These are phyloP conservation scores for Takifugu bimaculatus DNA, from an alignment of 2,113 vertebrate genomes.

Conservation along the genomic window DNA sequence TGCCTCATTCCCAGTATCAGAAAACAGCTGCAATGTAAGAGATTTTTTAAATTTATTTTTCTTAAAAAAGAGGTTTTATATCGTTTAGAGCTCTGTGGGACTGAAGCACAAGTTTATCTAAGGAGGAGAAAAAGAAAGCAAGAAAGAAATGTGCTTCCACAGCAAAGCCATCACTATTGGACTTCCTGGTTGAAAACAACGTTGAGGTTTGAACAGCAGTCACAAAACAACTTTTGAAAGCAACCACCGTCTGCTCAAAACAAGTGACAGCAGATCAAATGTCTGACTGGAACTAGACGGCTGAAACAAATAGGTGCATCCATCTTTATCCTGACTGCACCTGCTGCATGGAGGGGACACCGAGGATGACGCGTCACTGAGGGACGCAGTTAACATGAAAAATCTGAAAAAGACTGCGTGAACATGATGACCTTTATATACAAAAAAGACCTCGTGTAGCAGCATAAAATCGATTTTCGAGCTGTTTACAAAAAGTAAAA, in stretches of 20 bases:
- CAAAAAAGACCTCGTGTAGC: no score
- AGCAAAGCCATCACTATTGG: no score
- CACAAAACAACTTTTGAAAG: conserved; percentile 40
- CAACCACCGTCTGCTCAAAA: conserved; percentile 31
- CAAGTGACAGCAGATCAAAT: conserved; percentile 18
- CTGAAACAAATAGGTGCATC: conserved; percentile 13
- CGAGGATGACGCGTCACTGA: background rate
- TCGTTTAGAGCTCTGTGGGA: no score
- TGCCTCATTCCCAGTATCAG: no score
- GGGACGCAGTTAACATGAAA: background rate
- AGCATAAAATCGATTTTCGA: background rate
- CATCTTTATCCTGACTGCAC: conserved; percentile 38
- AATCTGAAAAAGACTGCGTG: background rate
- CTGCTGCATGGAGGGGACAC: conserved; percentile 27
- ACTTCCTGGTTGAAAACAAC: no score
- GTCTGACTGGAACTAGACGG: background rate
- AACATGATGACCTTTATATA: background rate
- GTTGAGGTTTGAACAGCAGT: background rate
- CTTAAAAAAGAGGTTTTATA: no score
- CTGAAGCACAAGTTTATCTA: no score
- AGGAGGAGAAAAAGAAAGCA: background rate
- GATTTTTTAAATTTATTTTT: no score
- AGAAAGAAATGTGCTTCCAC: background rate
- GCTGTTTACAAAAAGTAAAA: background rate
- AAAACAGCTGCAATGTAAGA: no score